Evolutionary conservation across 2,113 vertebrate species (phyloP).

Genomic region (Apteryx mantelli): DNA sequence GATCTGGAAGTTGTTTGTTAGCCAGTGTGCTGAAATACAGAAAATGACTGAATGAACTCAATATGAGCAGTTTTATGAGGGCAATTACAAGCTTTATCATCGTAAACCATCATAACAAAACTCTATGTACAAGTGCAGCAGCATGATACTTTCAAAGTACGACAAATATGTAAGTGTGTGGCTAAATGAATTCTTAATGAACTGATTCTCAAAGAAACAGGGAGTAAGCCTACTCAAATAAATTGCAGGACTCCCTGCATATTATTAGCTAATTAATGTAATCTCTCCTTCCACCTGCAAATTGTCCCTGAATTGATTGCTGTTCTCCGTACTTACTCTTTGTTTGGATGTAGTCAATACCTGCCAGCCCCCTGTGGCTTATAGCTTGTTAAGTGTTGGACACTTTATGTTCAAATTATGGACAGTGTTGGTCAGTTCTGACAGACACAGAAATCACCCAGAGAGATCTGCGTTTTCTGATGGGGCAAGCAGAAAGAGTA

Average conservation of each 20-base stretch:
- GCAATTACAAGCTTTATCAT: not conserved
- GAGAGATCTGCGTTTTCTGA: rapidly evolving
- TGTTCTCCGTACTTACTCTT: not conserved
- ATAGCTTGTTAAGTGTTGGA: not conserved
- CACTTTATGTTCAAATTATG: not conserved
- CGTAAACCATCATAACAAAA: not conserved
- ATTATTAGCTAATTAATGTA: not conserved
- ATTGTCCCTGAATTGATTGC: rapidly evolving
- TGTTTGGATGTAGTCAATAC: not conserved
- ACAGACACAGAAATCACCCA: not conserved
- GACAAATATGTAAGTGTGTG: not conserved
- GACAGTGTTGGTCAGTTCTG: rapidly evolving
- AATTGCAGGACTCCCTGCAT: too few species aligned
- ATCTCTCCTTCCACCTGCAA: not conserved
- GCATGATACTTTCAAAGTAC: rapidly evolving
- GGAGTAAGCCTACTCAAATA: not conserved
- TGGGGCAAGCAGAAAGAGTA: not conserved
- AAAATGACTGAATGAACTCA: not conserved
- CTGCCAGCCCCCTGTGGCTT: not conserved
- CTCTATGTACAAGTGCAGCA: rapidly evolving
- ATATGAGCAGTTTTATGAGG: not conserved
- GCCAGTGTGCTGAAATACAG: not conserved
- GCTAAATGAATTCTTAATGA: not conserved
- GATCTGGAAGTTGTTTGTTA: not conserved
- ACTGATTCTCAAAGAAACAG: not conserved